phyloP scores from a whole-genome alignment of 2,113 vertebrate genomes.

The Daubentonia madagascariensis region DNA sequence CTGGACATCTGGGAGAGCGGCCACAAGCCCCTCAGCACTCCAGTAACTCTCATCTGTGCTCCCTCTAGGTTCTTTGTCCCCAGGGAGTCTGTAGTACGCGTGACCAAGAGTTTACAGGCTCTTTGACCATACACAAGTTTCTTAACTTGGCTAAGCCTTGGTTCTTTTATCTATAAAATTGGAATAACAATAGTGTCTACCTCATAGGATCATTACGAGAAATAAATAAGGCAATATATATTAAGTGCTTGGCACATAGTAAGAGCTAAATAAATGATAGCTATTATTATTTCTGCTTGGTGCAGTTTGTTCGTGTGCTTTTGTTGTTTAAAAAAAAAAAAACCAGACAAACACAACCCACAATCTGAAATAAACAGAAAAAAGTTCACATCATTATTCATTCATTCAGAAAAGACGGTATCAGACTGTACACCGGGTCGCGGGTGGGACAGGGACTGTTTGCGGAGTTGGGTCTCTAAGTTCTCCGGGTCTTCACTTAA shows the following conservation, averaged over 20 bases:
- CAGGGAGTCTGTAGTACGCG: neutral
- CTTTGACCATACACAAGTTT: neutral
- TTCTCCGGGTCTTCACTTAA: neutral
- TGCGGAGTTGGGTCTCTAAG: neutral
- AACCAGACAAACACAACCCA: neutral
- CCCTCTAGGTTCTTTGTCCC: neutral
- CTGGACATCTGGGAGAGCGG: neutral
- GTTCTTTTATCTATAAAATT: constrained; percentile 11
- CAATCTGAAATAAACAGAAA: neutral
- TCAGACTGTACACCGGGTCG: too few relatives aligned
- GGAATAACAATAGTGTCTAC: neutral
- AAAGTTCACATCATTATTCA: neutral
- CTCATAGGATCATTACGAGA: neutral
- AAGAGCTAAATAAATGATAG: neutral
- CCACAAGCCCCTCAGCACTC: neutral
- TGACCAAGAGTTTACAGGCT: neutral
- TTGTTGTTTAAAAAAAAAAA: neutral
- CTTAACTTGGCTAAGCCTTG: neutral
- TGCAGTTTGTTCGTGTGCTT: neutral
- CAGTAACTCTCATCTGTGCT: neutral
- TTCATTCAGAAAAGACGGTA: neutral
- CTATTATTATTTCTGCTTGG: neutral
- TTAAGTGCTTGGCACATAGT: neutral
- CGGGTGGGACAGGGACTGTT: neutral
- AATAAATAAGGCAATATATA: neutral